Conservation (phyloP, 2,113 vertebrate genomes). For the Apistogramma diplotaenia region DNA sequence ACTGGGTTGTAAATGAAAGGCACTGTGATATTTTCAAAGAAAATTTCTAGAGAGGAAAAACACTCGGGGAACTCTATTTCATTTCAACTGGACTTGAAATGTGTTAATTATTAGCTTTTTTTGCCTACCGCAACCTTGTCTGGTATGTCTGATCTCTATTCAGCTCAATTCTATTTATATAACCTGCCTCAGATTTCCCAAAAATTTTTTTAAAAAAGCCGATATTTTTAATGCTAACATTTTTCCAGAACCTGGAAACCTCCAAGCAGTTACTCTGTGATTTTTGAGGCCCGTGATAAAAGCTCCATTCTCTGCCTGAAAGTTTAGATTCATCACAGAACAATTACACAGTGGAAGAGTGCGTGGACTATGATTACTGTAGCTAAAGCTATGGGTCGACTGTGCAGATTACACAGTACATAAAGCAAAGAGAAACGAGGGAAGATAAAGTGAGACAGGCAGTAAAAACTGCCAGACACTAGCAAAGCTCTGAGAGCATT, state of each 20-base stretch:
- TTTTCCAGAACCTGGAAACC: background rate
- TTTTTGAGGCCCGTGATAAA: background rate
- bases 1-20: background rate
- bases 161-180: background rate
- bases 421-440: slow-evolving; percentile 1
- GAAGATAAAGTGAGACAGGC: slow-evolving; percentile 2
- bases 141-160: background rate
- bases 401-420: background rate
- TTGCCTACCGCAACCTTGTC: background rate
- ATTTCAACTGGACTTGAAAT: background rate
- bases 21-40: background rate
- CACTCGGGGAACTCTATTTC: background rate
- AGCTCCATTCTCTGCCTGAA: background rate
- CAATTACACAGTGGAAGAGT: background rate
- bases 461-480: slow-evolving; percentile 1
- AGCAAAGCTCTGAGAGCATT: slow-evolving; percentile 21
- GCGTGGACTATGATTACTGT: background rate
- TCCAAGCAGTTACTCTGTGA: background rate
- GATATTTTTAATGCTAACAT: background rate
- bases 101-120: background rate
- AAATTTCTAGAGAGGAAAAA: background rate
- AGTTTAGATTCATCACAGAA: background rate
- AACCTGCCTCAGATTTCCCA: no score
- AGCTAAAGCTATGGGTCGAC: background rate
- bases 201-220: no score